phyloP scores from a whole-genome alignment of 1,140 invertebrate genomes.

The Globodera ellingtonae region DNA sequence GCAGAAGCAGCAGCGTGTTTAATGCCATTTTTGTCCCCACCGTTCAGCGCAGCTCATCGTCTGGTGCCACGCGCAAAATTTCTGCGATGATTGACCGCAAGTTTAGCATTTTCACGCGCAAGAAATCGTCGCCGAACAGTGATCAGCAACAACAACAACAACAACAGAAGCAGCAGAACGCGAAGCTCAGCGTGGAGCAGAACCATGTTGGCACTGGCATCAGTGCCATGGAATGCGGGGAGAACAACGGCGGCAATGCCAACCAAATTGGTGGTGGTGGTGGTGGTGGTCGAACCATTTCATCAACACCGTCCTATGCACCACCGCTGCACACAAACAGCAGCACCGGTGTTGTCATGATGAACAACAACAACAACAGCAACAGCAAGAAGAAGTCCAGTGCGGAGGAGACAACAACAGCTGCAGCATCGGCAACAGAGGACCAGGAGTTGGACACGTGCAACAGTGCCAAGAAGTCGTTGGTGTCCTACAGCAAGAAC shows the following conservation, averaged over 20 bases:
- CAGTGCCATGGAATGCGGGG: background rate
- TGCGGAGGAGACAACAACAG: constrained; percentile 29
- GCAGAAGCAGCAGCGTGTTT: too few species aligned
- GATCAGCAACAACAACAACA: constrained; percentile 42
- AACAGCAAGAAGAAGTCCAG: constrained; percentile 55
- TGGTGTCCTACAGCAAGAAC: constrained; percentile 43
- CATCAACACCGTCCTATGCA: constrained; percentile 53
- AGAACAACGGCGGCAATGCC: constrained; percentile 10
- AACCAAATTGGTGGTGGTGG: constrained; percentile 33
- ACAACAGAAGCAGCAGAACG: background rate
- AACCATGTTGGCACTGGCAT: background rate
- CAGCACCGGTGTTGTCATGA: constrained; percentile 15
- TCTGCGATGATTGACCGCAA: constrained; percentile 65
- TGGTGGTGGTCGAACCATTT: constrained; percentile 52
- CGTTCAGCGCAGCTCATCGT: constrained; percentile 59
- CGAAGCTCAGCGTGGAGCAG: background rate
- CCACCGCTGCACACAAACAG: background rate
- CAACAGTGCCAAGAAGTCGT: constrained; percentile 46
- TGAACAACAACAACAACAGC: constrained; percentile 10
- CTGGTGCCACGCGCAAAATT: constrained; percentile 64
- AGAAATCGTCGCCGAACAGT: constrained; percentile 60
- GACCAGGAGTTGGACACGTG: constrained; percentile 31
- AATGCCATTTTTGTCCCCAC: too few species aligned
- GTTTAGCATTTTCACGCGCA: constrained; percentile 63
- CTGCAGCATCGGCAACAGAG: background rate